Evolutionary conservation across 1,140 invertebrate species (phyloP).

Genomic region (Diabrotica undecimpunctata): DNA sequence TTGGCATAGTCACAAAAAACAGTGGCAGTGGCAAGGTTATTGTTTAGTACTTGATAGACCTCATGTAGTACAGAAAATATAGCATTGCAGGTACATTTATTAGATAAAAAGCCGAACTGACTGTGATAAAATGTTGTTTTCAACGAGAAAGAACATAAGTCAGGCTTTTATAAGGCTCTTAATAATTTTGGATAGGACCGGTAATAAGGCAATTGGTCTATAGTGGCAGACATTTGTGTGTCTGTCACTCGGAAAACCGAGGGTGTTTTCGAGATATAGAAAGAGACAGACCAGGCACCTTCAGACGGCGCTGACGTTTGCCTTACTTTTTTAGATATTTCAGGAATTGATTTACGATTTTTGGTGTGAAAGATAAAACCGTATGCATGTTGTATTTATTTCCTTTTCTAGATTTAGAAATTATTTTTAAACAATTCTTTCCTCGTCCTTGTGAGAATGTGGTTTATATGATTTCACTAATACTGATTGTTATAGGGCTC

Average conservation of each 20-base stretch:
- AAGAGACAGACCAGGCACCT: slow-evolving; percentile 15
- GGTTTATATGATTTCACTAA: slow-evolving; percentile 10
- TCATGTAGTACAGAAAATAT: too few relatives aligned
- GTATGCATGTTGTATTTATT: background rate
- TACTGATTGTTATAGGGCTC: slow-evolving; percentile 19
- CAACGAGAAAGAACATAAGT: too few relatives aligned
- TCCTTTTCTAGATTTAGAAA: slow-evolving; percentile 4
- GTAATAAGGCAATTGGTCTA: too few relatives aligned
- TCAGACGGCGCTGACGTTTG: slow-evolving; percentile 25
- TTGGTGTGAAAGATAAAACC: slow-evolving; percentile 6
- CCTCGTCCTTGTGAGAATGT: slow-evolving; percentile 6
- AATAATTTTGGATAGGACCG: too few relatives aligned
- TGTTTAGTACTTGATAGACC: too few relatives aligned
- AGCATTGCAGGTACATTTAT: too few relatives aligned
- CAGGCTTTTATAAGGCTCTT: too few relatives aligned
- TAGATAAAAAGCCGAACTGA: too few relatives aligned
- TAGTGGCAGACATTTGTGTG: too few relatives aligned
- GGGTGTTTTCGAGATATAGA: slow-evolving; percentile 31
- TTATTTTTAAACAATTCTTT: background rate
- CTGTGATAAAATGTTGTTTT: too few relatives aligned
- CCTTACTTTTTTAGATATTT: slow-evolving; percentile 19
- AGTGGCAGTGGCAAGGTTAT: too few relatives aligned
- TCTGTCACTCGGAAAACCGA: slow-evolving; percentile 65
- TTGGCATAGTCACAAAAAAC: too few relatives aligned
- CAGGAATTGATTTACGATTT: slow-evolving; percentile 9